Conservation (phyloP, 2,888 invertebrate genomes). For the Napeogenes inachia region DNA sequence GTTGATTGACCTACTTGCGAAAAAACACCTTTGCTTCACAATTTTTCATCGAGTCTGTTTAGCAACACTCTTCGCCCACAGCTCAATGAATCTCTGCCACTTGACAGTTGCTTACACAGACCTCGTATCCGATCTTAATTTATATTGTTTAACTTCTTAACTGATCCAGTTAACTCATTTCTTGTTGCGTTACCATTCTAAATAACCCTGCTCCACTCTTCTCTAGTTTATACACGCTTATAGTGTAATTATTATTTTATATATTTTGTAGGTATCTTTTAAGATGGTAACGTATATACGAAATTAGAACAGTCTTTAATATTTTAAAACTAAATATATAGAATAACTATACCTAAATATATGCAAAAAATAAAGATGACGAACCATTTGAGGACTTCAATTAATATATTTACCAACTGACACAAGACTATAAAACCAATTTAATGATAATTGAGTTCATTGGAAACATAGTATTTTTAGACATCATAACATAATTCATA, state of each 20-base stretch:
- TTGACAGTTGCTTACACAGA: slow-evolving; percentile 38
- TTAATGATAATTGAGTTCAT: background rate
- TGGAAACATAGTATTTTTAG: background rate
- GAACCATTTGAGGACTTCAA: no score
- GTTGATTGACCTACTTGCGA: background rate
- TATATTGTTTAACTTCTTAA: slow-evolving; percentile 10
- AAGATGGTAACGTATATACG: no score
- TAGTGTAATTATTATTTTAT: background rate
- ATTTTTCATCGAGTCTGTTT: slow-evolving; percentile 10
- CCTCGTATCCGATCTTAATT: slow-evolving; percentile 30
- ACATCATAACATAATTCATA: no score
- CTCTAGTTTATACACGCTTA: background rate
- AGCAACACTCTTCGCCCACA: slow-evolving; percentile 17
- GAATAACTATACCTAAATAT: no score
- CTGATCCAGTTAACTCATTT: slow-evolving; percentile 20
- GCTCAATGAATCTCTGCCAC: slow-evolving; percentile 38
- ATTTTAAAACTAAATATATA: no score
- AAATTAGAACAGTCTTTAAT: no score
- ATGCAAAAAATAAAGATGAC: no score
- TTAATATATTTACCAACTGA: no score
- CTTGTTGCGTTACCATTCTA: slow-evolving; percentile 13
- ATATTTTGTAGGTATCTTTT: background rate
- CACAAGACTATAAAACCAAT: background rate
- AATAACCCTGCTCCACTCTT: slow-evolving; percentile 5
- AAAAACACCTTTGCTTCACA: background rate